Conservation (phyloP, 2,113 vertebrate species). For the Phycodurus eques region DNA sequence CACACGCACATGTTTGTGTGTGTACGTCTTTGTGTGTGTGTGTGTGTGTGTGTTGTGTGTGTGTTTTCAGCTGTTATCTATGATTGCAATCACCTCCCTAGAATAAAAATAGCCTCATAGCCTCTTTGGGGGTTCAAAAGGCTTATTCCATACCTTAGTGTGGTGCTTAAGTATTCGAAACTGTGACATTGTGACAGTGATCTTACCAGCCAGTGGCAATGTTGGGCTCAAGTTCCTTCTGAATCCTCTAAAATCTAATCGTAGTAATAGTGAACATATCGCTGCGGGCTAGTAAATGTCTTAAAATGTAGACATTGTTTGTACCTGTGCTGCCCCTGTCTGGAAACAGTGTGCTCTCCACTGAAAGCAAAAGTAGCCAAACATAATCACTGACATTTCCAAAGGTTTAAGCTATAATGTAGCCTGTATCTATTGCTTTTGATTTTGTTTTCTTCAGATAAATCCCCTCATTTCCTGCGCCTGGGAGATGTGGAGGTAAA, state of each 20-base stretch:
- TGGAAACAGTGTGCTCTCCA: constrained; percentile 2
- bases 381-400: background rate
- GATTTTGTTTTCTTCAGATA: constrained; percentile 78
- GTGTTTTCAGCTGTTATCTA: constrained; percentile 49
- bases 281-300: constrained; percentile 21
- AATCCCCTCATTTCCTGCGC: constrained; percentile 97
- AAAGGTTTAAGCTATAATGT: background rate
- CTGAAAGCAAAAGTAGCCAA: background rate
- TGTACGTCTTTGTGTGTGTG: constrained; percentile 17
- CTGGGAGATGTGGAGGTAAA: constrained; percentile 98
- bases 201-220: constrained; percentile 38
- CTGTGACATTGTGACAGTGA: constrained; percentile 37
- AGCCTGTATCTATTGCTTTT: background rate
- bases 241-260: constrained; percentile 37
- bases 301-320: constrained; percentile 21
- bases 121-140: constrained; percentile 38
- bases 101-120: constrained; percentile 57
- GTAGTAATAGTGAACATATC: constrained; percentile 32
- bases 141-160: constrained; percentile 37
- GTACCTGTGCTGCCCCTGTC: constrained; percentile 6
- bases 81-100: constrained; percentile 62
- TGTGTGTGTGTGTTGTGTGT: constrained; percentile 36
- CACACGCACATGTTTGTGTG: constrained; percentile 39
- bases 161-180: constrained; percentile 27
- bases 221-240: constrained; percentile 22